phyloP scores from a whole-genome alignment of 2,113 vertebrate genomes.

The Dermatemys mawii region DNA sequence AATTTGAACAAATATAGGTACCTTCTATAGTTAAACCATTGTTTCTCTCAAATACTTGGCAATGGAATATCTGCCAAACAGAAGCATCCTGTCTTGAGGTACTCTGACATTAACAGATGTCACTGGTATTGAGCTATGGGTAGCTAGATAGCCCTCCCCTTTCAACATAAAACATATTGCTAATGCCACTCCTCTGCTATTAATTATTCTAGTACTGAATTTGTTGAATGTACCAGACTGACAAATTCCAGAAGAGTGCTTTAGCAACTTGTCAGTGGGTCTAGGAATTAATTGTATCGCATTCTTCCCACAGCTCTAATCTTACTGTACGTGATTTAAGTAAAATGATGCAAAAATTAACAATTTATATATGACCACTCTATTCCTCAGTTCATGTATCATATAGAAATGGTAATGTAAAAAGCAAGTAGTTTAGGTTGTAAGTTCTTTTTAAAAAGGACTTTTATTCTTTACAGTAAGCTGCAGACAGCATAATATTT shows the following conservation, averaged over 20 bases:
- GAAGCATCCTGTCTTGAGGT: conserved; percentile 51
- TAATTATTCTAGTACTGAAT: rapidly evolving
- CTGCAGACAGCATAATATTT: not conserved
- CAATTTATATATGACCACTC: not conserved
- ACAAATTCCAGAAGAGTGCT: not conserved
- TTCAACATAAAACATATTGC: not conserved
- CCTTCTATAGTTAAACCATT: conserved; percentile 54
- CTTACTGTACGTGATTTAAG: not conserved
- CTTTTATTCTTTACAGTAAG: not conserved
- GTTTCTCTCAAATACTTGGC: conserved; percentile 31
- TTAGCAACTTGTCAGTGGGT: not conserved
- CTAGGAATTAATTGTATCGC: not conserved
- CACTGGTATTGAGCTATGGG: not conserved
- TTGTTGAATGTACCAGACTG: not conserved
- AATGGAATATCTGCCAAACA: conserved; percentile 45
- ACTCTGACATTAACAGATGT: conserved; percentile 27
- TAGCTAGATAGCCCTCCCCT: not conserved
- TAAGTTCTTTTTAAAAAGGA: conserved; percentile 4
- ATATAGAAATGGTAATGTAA: not conserved
- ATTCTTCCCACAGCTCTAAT: not conserved
- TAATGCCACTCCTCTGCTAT: not conserved
- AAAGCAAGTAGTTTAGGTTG: not conserved
- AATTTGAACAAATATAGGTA: conserved; percentile 56
- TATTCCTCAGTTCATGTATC: not conserved
- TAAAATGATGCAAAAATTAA: not conserved